These are phyloP conservation scores for Menidia beryllina DNA, from an alignment of 2,113 vertebrate genomes.

Conservation along the genomic window DNA sequence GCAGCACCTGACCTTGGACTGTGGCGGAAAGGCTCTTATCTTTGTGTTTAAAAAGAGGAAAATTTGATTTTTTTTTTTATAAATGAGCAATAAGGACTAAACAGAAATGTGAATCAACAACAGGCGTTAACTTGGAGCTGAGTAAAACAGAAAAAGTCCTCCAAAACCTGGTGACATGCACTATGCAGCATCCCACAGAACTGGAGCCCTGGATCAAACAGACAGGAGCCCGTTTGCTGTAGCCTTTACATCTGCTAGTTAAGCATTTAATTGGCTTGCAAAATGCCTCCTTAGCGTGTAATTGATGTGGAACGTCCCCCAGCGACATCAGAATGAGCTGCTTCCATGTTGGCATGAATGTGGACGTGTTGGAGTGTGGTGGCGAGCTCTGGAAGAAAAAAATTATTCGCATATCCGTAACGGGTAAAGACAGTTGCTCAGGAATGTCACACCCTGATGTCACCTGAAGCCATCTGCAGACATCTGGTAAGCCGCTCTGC, in stretches of 20 bases:
- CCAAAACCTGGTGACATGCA: slow-evolving; percentile 12
- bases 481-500: too few relatives aligned
- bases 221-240: not conserved
- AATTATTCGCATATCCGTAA: slow-evolving; percentile 54
- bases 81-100: not conserved
- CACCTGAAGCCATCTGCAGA: not conserved
- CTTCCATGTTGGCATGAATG: slow-evolving; percentile 45
- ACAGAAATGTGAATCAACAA: not conserved
- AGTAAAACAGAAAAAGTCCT: not conserved
- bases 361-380: slow-evolving; percentile 13
- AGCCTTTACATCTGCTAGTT: not conserved
- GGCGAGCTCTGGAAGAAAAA: slow-evolving; percentile 27
- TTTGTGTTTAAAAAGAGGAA: not conserved
- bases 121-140: not conserved
- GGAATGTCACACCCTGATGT: slow-evolving; percentile 6
- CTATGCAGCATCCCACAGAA: slow-evolving; percentile 36
- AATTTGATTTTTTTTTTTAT: too few relatives aligned
- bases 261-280: not conserved
- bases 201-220: not conserved
- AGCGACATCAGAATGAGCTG: too few relatives aligned
- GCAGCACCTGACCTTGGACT: slow-evolving; percentile 73
- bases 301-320: too few relatives aligned
- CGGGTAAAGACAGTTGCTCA: slow-evolving; percentile 58
- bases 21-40: slow-evolving; percentile 34
- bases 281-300: too few relatives aligned